Evolutionary conservation across 2,113 vertebrate species (phyloP).

Genomic region (Glareola pratincola): DNA sequence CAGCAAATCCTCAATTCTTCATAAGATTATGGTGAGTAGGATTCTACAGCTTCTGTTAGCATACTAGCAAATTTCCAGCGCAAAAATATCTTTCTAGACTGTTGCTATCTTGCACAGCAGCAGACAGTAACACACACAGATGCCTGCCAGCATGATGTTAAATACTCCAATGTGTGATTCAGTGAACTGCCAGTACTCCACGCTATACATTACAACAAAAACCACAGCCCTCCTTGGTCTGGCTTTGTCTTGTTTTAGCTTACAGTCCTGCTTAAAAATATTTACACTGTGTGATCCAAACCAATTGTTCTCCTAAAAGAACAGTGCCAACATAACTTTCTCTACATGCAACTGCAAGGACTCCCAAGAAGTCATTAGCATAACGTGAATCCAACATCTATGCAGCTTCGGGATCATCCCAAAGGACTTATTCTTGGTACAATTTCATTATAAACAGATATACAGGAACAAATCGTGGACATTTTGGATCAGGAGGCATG

Average conservation of each 20-base stretch:
- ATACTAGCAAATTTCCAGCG: not conserved
- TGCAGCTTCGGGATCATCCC: not conserved
- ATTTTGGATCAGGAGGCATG: not conserved
- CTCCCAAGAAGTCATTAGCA: not conserved
- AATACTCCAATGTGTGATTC: not conserved
- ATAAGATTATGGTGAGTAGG: not conserved
- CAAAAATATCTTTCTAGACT: not conserved
- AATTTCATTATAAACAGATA: not conserved
- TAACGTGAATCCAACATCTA: not conserved
- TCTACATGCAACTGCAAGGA: not conserved
- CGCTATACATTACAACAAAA: not conserved
- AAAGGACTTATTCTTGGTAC: not conserved
- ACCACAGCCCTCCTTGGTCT: not conserved
- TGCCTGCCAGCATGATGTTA: not conserved
- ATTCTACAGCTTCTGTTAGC: not conserved
- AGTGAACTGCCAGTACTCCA: not conserved
- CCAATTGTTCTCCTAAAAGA: not conserved
- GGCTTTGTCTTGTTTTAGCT: not conserved
- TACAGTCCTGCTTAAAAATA: not conserved
- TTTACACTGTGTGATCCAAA: not conserved
- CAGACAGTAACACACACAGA: not conserved
- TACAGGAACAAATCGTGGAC: not conserved
- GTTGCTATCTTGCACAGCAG: not conserved
- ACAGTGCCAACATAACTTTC: not conserved
- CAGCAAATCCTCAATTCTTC: not conserved